A percentile compares a stretch with the other conserved stretches of the same genome.
These are phyloP conservation scores for Pseudolaguvia tuberculata DNA, from an alignment of 2,113 vertebrate genomes.

Conservation along the genomic window DNA sequence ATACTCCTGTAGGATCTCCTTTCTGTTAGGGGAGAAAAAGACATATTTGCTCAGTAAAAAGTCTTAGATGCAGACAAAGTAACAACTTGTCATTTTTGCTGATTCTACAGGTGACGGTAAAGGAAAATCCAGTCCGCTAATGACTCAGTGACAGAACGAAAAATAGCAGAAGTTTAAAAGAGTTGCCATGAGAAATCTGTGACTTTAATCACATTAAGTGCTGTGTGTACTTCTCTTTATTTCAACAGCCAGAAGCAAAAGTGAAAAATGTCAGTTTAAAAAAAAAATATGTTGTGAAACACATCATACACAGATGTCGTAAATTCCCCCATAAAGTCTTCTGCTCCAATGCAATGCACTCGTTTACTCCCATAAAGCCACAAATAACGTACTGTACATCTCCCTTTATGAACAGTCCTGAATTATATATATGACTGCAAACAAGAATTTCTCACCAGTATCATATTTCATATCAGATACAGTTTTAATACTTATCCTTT, in stretches of 20 bases:
- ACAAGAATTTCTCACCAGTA: background rate
- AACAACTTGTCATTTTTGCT: constrained; percentile 24
- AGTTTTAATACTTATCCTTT: background rate
- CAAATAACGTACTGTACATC: background rate
- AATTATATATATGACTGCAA: background rate
- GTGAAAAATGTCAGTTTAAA: background rate
- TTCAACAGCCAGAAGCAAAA: constrained; percentile 3
- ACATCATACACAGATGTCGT: background rate
- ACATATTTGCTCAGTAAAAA: background rate
- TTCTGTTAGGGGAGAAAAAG: constrained; percentile 63
- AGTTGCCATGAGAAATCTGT: constrained; percentile 9
- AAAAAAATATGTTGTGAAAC: background rate
- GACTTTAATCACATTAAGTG: background rate
- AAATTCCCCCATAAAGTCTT: background rate
- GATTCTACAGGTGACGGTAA: background rate
- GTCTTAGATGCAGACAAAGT: background rate
- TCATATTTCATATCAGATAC: background rate
- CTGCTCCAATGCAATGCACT: background rate
- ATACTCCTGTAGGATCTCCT: constrained; percentile 87
- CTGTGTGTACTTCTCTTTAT: background rate
- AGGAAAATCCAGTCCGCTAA: background rate
- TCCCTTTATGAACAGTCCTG: background rate
- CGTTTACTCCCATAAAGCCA: background rate
- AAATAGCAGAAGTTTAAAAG: constrained; percentile 36
- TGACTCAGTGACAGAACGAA: constrained; percentile 3